phyloP scores from a whole-genome alignment of 2,113 vertebrate genomes.

The Gasterosteus nipponicus region DNA sequence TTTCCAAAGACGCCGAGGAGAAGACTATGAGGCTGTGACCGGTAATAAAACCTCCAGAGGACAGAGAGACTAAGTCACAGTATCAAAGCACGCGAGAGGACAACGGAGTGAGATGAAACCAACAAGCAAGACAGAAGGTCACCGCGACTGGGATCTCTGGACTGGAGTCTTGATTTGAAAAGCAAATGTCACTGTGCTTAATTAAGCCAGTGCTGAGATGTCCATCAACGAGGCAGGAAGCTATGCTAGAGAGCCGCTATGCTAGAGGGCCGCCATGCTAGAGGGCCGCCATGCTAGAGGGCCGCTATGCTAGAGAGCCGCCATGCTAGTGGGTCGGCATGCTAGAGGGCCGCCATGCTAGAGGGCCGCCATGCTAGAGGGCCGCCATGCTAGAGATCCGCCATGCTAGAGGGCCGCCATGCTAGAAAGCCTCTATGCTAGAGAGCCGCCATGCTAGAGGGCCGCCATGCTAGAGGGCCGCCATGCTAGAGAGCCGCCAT shows the following conservation, averaged over 20 bases:
- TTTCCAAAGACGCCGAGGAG: conserved; percentile 36
- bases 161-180: neutral
- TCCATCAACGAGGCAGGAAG: neutral
- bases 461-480: too few species aligned
- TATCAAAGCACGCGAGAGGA: neutral
- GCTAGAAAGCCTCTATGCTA: too few species aligned
- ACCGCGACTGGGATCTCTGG: neutral
- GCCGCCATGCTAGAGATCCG: too few species aligned
- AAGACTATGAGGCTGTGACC: conserved; percentile 8
- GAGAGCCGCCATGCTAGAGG: too few species aligned
- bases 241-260: neutral
- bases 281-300: too few species aligned
- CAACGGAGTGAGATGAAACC: neutral
- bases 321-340: too few species aligned
- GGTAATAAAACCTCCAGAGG: conserved; percentile 50
- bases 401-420: too few species aligned
- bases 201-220: neutral
- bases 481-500: too few species aligned
- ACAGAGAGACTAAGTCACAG: conserved; percentile 1
- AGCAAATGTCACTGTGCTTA: neutral
- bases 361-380: too few species aligned
- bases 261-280: too few species aligned
- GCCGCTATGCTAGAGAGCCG: too few species aligned
- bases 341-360: too few species aligned
- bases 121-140: neutral